Evolutionary conservation across 2,888 invertebrate species (phyloP).

Genomic region (Eurytoma californica): DNA sequence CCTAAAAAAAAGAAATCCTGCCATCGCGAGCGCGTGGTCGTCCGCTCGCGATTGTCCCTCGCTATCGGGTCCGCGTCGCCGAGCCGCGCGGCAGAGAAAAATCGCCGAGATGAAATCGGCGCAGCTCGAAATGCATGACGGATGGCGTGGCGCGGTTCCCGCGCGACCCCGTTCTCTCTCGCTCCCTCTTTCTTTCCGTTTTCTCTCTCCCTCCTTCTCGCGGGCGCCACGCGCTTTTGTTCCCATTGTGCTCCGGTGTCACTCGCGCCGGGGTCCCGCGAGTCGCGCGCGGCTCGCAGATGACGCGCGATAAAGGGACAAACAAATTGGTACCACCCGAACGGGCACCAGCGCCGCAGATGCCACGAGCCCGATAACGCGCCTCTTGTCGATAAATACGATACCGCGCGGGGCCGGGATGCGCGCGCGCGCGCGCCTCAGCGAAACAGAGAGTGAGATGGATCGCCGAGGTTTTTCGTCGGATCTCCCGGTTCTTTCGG

Average conservation of each 20-base stretch:
- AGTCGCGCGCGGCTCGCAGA: constrained; percentile 69
- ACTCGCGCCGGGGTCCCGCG: constrained; percentile 68
- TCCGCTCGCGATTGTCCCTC: constrained; percentile 5
- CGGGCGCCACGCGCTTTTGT: constrained; percentile 70
- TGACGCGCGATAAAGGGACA: constrained; percentile 73
- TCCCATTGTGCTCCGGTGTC: constrained; percentile 72
- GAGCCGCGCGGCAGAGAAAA: constrained; percentile 60
- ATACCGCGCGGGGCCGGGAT: constrained; percentile 55
- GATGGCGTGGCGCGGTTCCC: constrained; percentile 65
- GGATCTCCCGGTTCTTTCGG: background rate
- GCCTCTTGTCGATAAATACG: constrained; percentile 71
- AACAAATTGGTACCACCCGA: constrained; percentile 75
- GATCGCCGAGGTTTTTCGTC: constrained; percentile 1
- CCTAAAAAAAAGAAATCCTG: too few species aligned
- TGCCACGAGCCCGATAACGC: constrained; percentile 64
- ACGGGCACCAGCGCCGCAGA: constrained; percentile 67
- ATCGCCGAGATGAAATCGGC: constrained; percentile 73
- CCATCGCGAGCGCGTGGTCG: too few species aligned
- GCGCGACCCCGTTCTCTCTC: background rate
- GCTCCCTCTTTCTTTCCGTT: constrained; percentile 25
- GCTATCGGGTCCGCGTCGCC: background rate
- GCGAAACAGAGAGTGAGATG: too few species aligned
- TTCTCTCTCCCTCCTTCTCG: constrained; percentile 9
- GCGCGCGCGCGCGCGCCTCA: background rate
- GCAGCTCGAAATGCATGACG: constrained; percentile 72